phyloP scores from a whole-genome alignment of 2,113 vertebrate genomes.

The Lonchura striata region DNA sequence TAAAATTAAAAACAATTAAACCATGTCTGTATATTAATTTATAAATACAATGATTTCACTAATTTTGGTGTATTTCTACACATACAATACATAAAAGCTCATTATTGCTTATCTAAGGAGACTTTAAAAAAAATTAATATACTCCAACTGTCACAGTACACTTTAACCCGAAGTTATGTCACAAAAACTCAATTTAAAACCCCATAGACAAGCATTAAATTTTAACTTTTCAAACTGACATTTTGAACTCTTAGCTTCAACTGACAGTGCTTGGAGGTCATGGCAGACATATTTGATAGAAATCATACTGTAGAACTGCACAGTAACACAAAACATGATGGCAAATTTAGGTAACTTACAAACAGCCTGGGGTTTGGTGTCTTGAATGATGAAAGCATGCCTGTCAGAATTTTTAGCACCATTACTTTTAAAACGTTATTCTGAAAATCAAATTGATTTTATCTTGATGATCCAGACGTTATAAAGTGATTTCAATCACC shows the following conservation, averaged over 20 bases:
- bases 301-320: neutral
- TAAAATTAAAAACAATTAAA: neutral
- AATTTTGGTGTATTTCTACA: neutral
- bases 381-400: neutral
- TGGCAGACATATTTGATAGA: neutral
- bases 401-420: neutral
- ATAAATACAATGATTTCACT: neutral
- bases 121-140: neutral
- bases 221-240: neutral
- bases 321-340: neutral
- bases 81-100: neutral
- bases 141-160: neutral
- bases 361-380: neutral
- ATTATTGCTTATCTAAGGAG: neutral
- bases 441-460: neutral
- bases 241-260: neutral
- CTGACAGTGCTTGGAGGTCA: neutral
- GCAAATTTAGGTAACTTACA: neutral
- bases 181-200: neutral
- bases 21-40: neutral
- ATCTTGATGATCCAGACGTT: neutral
- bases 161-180: neutral
- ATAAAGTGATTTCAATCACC: neutral
- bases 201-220: fast-evolving
- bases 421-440: neutral